A percentile compares a stretch with the other conserved stretches of the same genome.
Conservation (phyloP, 1,140 invertebrate genomes). For the Medauroidea extradentata region DNA sequence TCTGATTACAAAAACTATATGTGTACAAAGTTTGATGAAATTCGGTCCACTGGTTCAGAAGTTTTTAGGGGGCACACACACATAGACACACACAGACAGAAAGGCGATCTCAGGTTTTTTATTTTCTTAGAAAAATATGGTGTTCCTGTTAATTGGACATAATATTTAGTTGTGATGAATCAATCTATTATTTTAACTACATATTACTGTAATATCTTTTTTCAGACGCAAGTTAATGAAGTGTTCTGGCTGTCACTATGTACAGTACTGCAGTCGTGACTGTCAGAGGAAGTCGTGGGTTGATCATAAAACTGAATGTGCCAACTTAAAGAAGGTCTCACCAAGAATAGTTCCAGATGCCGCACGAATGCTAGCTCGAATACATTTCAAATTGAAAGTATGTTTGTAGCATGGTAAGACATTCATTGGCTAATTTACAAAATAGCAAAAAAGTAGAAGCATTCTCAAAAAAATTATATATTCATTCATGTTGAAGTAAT, state of each 20-base stretch:
- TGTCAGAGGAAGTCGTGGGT: slow-evolving; percentile 74
- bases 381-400: slow-evolving; percentile 61
- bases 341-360: slow-evolving; percentile 67
- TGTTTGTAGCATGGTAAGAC: too few species aligned
- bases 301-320: slow-evolving; percentile 73
- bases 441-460: too few species aligned
- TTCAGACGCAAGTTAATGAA: slow-evolving; percentile 63
- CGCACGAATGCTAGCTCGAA: slow-evolving; percentile 64
- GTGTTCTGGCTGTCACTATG: slow-evolving; percentile 75
- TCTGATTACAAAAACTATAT: too few species aligned
- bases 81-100: too few species aligned
- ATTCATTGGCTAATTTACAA: too few species aligned
- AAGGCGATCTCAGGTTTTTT: background rate
- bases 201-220: slow-evolving; percentile 14
- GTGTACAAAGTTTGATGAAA: too few species aligned
- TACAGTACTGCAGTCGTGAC: slow-evolving; percentile 66
- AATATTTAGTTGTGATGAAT: slow-evolving; percentile 49
- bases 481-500: too few species aligned
- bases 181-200: slow-evolving; percentile 27
- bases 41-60: too few species aligned
- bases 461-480: too few species aligned
- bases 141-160: background rate
- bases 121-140: background rate
- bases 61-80: too few species aligned
- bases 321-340: slow-evolving; percentile 58